These are phyloP conservation scores for Apistogramma diplotaenia DNA, from an alignment of 2,113 vertebrate species.

Conservation along the genomic window DNA sequence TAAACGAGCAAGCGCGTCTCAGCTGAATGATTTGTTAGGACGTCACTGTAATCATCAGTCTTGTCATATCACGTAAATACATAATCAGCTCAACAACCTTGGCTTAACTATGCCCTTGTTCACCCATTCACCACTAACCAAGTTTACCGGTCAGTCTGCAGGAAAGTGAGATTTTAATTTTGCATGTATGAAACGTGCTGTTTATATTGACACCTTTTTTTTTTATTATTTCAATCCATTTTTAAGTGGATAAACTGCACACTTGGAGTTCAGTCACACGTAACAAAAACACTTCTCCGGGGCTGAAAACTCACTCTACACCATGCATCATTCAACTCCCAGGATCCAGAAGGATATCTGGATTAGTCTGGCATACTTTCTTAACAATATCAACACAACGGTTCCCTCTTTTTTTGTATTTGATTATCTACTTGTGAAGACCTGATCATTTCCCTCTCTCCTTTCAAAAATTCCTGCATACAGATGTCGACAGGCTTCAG, in stretches of 20 bases:
- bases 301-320: background rate
- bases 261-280: background rate
- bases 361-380: no score
- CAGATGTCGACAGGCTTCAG: background rate
- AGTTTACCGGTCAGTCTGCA: background rate
- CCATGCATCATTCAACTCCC: background rate
- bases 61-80: no score
- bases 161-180: background rate
- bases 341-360: background rate
- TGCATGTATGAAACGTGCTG: background rate
- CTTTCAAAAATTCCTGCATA: conserved; percentile 1
- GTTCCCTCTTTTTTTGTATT: background rate
- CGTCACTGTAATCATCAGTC: no score
- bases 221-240: no score
- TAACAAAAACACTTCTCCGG: background rate
- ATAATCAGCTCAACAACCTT: no score
- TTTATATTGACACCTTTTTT: background rate
- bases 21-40: no score
- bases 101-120: no score
- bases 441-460: background rate
- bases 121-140: no score
- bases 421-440: background rate
- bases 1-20: background rate
- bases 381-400: no score
- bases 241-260: no score